These are phyloP conservation scores for Sclerodermus sp. DNA, from an alignment of 2,888 invertebrate genomes.

Conservation along the genomic window DNA sequence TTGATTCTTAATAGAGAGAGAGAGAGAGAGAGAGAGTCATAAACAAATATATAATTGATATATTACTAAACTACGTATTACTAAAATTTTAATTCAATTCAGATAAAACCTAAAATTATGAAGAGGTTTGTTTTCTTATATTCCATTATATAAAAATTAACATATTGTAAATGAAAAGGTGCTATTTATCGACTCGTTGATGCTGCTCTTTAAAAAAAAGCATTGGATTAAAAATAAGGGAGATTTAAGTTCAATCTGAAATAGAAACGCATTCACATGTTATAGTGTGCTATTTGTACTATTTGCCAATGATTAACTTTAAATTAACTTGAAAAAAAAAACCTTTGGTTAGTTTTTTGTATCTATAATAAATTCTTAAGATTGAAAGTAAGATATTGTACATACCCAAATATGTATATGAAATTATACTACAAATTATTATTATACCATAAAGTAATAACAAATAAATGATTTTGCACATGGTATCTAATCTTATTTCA, in stretches of 20 bases:
- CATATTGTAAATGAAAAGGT: not conserved
- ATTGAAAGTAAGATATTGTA: constrained; percentile 29
- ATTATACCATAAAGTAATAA: constrained; percentile 36
- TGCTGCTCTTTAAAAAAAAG: constrained; percentile 6
- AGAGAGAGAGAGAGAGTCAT: too few relatives aligned
- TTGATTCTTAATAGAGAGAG: too few relatives aligned
- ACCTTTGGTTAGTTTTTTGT: constrained; percentile 24
- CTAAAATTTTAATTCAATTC: too few relatives aligned
- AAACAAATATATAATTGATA: too few relatives aligned
- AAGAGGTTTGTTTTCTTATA: too few relatives aligned
- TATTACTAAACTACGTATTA: too few relatives aligned
- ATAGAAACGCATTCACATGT: not conserved
- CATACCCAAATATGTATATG: constrained; percentile 8
- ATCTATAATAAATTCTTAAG: constrained; percentile 24
- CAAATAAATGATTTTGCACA: constrained; percentile 44
- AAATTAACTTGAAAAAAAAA: constrained; percentile 18
- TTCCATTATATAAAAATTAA: too few relatives aligned
- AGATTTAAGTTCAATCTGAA: too few relatives aligned
- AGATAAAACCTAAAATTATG: too few relatives aligned
- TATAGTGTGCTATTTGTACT: constrained; percentile 13
- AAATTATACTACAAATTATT: constrained; percentile 43
- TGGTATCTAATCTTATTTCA: constrained; percentile 10
- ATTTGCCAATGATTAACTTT: constrained; percentile 7
- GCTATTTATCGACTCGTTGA: constrained; percentile 13
- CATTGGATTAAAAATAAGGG: not conserved